Evolutionary conservation across 2,797 vertebrate species (phyloP).

Genomic region (Poecilia gillii): DNA sequence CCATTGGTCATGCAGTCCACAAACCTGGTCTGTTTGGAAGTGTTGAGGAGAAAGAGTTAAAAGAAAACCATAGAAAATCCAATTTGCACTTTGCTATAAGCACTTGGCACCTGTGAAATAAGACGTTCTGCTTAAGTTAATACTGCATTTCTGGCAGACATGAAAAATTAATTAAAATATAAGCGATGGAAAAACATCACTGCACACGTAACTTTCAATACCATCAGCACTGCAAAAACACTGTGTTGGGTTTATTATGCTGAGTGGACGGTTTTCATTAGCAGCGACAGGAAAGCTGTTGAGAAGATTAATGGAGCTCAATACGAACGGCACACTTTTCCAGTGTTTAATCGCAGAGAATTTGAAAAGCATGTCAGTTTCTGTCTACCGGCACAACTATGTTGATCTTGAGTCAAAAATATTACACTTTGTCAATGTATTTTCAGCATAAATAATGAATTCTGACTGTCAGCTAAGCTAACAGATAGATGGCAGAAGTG

Average conservation of each 20-base stretch:
- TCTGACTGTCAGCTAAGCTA: not conserved
- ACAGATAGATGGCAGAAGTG: slow-evolving; percentile 62
- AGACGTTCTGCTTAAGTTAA: not conserved
- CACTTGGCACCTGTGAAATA: not conserved
- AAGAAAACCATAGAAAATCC: not conserved
- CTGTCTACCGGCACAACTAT: not conserved
- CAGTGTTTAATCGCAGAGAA: not conserved
- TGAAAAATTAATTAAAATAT: not conserved
- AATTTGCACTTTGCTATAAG: not conserved
- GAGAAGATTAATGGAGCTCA: not conserved
- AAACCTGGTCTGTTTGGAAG: not conserved
- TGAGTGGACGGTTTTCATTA: not conserved
- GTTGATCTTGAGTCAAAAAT: not conserved
- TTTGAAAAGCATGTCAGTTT: not conserved
- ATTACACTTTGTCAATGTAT: not conserved
- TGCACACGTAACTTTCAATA: not conserved
- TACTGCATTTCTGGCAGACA: not conserved
- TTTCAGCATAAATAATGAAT: not conserved
- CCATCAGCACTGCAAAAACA: not conserved
- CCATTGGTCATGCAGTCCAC: not conserved
- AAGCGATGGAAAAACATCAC: not conserved
- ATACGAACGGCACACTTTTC: not conserved
- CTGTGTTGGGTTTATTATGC: not conserved
- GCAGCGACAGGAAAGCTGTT: not conserved
- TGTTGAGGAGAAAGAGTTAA: not conserved